phyloP scores from a whole-genome alignment of 2,888 invertebrate genomes.

The Aphelenchoides bicaudatus region DNA sequence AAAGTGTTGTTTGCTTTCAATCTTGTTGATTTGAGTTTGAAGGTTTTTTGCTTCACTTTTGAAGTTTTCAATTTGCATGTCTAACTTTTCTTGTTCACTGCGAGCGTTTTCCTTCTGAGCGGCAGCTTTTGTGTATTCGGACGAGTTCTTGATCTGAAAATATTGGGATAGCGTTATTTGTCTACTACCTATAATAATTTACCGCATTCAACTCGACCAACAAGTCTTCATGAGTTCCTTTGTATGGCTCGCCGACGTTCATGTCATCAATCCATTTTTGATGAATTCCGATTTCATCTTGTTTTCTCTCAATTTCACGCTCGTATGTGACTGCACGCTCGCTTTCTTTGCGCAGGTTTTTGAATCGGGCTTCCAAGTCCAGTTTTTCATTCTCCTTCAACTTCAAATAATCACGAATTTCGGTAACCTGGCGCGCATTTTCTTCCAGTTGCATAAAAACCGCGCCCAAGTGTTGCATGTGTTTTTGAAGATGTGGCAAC shows the following conservation, averaged over 20 bases:
- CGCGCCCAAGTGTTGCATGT: background rate
- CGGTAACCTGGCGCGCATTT: background rate
- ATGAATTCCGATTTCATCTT: background rate
- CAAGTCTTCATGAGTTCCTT: constrained; percentile 13
- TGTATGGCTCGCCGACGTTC: background rate
- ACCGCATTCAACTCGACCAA: background rate
- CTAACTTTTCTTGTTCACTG: background rate
- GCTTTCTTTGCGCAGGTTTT: background rate
- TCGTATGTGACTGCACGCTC: background rate
- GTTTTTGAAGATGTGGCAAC: constrained; percentile 25
- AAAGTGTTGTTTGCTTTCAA: constrained; percentile 3
- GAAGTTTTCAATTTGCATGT: background rate
- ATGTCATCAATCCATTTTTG: too few species aligned
- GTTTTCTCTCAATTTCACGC: background rate
- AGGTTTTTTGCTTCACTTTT: background rate
- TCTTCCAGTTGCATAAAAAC: constrained; percentile 8
- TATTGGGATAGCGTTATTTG: background rate
- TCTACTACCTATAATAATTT: background rate
- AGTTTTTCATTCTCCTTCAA: background rate
- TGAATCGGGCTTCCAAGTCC: background rate
- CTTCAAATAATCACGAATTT: background rate
- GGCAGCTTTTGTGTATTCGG: background rate
- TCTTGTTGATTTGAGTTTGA: background rate
- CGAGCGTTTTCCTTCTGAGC: constrained; percentile 1
- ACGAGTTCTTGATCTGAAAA: constrained; percentile 3